These are phyloP conservation scores for Malurus cyaneus DNA, from an alignment of 2,113 vertebrate species.

Conservation along the genomic window DNA sequence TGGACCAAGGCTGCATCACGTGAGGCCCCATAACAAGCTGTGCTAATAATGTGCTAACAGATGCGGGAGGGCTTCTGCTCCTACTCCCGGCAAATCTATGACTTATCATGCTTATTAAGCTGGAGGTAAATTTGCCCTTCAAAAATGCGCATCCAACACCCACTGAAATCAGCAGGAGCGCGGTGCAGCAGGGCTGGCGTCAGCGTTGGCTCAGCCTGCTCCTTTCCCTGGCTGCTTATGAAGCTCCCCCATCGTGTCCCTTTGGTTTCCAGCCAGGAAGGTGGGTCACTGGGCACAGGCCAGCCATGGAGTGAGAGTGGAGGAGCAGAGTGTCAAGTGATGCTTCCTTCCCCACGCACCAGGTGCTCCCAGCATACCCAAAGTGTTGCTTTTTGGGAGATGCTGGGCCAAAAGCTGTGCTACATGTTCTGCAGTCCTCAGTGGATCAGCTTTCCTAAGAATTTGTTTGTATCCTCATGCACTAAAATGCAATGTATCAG, in stretches of 20 bases:
- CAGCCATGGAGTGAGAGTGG: background rate
- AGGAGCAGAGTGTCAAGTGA: background rate
- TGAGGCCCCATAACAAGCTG: constrained; percentile 59
- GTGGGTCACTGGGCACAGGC: background rate
- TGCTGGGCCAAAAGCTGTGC: background rate
- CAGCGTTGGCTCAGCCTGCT: background rate
- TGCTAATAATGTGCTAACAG: constrained; percentile 66
- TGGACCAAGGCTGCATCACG: constrained; percentile 21
- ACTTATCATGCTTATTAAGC: constrained; percentile 54
- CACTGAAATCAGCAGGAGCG: constrained; percentile 7
- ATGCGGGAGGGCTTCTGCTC: constrained; percentile 52
- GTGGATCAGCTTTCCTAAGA: background rate
- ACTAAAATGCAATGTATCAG: background rate
- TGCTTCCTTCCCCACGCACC: accelerated
- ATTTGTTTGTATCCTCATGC: background rate
- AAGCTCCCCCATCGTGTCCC: accelerated
- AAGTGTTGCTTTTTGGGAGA: background rate
- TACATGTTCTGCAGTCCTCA: background rate
- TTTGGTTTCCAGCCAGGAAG: background rate
- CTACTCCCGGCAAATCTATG: constrained; percentile 51
- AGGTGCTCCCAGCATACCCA: background rate
- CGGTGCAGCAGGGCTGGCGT: background rate
- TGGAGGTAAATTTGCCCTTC: constrained; percentile 58
- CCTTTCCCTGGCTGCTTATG: background rate
- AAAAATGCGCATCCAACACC: constrained; percentile 10